phyloP scores from a whole-genome alignment of 2,797 vertebrate genomes.

The Tachyglossus aculeatus region DNA sequence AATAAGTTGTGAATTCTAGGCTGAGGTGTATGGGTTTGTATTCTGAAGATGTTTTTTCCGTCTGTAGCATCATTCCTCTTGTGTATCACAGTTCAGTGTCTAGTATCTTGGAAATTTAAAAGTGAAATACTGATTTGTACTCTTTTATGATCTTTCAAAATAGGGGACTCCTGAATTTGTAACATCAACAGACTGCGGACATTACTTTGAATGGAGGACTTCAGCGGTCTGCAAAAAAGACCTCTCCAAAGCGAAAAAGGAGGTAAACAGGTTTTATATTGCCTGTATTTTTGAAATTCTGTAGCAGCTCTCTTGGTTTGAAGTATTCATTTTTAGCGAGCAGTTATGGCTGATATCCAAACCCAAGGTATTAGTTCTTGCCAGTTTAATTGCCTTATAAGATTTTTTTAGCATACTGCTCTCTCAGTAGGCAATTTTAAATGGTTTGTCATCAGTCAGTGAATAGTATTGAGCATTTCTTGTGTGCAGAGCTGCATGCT shows the following conservation, averaged over 20 bases:
- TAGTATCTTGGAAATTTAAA: not conserved
- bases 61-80: not conserved
- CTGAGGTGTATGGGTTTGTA: not conserved
- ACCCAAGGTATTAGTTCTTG: not conserved
- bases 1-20: too few species aligned
- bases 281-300: not conserved
- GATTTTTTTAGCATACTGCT: not conserved
- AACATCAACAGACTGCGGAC: constrained; percentile 85
- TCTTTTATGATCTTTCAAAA: constrained; percentile 1
- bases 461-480: too few species aligned
- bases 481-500: too few species aligned
- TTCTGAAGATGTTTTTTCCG: not conserved
- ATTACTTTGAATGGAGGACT: constrained; percentile 96
- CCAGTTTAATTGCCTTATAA: not conserved
- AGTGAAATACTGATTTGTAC: not conserved
- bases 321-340: not conserved
- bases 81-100: too few species aligned
- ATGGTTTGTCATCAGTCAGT: too few species aligned
- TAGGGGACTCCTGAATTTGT: constrained; percentile 95
- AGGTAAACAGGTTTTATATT: constrained; percentile 74
- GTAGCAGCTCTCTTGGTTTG: not conserved
- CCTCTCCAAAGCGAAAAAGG: constrained; percentile 88
- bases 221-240: constrained; percentile 86
- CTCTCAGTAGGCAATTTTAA: not conserved
- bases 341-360: not conserved